These are phyloP conservation scores for Apocheima hispidaria DNA, from an alignment of 2,888 invertebrate species.

Conservation along the genomic window DNA sequence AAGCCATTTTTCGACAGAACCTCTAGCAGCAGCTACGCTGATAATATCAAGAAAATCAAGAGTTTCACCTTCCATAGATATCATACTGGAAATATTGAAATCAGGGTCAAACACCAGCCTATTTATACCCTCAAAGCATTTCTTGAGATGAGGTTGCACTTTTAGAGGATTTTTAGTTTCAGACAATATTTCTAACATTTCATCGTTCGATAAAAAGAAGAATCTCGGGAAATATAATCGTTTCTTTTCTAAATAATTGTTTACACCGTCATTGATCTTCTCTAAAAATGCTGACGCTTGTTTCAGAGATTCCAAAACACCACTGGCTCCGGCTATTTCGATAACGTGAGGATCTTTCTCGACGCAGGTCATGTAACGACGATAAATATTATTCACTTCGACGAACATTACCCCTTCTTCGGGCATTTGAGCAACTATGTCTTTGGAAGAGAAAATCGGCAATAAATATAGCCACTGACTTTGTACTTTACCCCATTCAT, in stretches of 20 bases:
- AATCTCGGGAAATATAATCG: conserved; percentile 94
- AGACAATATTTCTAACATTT: conserved; percentile 95
- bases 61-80: conserved; percentile 91
- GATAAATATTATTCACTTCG: conserved; percentile 90
- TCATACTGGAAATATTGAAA: conserved; percentile 91
- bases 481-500: conserved; percentile 95
- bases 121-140: conserved; percentile 95
- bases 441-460: conserved; percentile 95
- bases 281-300: conserved; percentile 90
- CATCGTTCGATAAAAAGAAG: conserved; percentile 96
- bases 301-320: conserved; percentile 89
- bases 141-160: conserved; percentile 94
- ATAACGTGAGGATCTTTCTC: conserved; percentile 88
- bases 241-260: conserved; percentile 94
- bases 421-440: conserved; percentile 94
- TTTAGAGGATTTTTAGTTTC: conserved; percentile 94
- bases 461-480: conserved; percentile 94
- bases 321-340: conserved; percentile 88
- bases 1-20: conserved; percentile 95
- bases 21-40: conserved; percentile 90
- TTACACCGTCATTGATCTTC: conserved; percentile 93
- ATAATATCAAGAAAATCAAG: conserved; percentile 87
- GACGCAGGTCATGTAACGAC: conserved; percentile 88
- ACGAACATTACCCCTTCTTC: conserved; percentile 93
- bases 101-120: conserved; percentile 90